Conservation (phyloP, 2,797 vertebrate genomes). For the Fratercula arctica region DNA sequence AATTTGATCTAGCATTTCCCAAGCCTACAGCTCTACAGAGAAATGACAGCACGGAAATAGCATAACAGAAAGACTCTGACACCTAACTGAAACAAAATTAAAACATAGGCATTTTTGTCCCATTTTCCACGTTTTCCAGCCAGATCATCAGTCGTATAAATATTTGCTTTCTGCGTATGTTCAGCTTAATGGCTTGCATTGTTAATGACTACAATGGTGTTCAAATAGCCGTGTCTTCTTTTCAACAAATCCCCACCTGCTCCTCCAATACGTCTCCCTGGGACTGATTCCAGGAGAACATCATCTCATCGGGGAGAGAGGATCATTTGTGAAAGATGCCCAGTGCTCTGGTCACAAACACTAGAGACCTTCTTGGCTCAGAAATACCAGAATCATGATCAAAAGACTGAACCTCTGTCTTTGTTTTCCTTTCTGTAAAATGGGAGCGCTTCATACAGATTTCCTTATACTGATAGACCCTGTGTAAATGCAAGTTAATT, state of each 20-base stretch:
- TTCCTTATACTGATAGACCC: not conserved
- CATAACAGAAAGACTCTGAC: not conserved
- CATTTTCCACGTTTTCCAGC: not conserved
- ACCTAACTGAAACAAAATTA: not conserved
- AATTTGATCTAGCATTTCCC: not conserved
- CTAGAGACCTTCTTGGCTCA: not conserved
- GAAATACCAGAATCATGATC: not conserved
- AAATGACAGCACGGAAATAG: not conserved
- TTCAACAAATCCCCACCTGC: constrained; percentile 27
- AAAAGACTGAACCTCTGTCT: not conserved
- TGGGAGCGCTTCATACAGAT: not conserved
- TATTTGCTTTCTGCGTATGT: constrained; percentile 5
- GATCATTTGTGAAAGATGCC: not conserved
- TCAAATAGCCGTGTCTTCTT: not conserved
- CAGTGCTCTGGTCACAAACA: not conserved
- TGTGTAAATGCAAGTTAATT: not conserved
- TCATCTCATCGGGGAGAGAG: not conserved
- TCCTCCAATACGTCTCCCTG: not conserved
- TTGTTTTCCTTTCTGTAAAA: not conserved
- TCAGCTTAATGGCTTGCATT: constrained; percentile 7
- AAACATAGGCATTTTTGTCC: not conserved
- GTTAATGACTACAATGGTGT: not conserved
- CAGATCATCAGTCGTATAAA: not conserved
- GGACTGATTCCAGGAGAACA: not conserved
- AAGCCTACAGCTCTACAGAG: not conserved